These are phyloP conservation scores for Bombyx mori DNA, from an alignment of 1,140 invertebrate species.

Conservation along the genomic window ASM3026992v2 NC_085109.1:9833501-9834000, in stretches of 20 bases:
- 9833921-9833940: no score
- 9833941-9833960: accelerated
- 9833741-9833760: conserved; percentile 30
- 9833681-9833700: conserved; percentile 24
- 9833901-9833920: no score
- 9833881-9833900: no score
- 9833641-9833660: conserved; percentile 67
- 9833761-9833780: conserved; percentile 62
- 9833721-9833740: conserved; percentile 29
- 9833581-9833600: conserved; percentile 59
- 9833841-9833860: conserved; percentile 23
- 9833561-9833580: conserved; percentile 56
- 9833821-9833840: conserved; percentile 53
- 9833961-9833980: no score
- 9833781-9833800: conserved; percentile 58
- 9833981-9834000: no score
- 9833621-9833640: conserved; percentile 68
- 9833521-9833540: conserved; percentile 50
- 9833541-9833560: conserved; percentile 50
- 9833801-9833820: conserved; percentile 57
- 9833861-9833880: conserved; percentile 19
- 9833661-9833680: conserved; percentile 52
- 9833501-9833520: conserved; percentile 19
- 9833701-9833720: conserved; percentile 16
- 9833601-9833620: conserved; percentile 64